Conservation (phyloP, 2,113 vertebrate genomes). For the Deroptyus accipitrinus region DNA sequence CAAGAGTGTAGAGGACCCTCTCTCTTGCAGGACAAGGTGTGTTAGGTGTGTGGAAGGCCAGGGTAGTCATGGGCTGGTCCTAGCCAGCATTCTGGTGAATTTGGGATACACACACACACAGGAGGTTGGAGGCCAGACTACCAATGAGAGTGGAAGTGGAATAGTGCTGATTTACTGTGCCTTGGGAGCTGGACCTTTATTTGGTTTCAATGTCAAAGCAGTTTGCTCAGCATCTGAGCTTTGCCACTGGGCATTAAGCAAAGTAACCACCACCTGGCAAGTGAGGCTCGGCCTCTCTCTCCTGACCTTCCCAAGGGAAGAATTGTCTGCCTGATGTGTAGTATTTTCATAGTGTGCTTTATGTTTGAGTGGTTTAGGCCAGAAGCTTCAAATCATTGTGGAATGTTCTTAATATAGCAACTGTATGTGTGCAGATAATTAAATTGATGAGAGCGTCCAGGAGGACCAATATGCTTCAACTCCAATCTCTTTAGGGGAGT, state of each 20-base stretch:
- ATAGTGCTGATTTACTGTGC: neutral
- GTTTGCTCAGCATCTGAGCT: neutral
- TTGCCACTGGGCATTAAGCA: neutral
- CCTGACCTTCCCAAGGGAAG: conserved; percentile 5
- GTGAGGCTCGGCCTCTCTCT: neutral
- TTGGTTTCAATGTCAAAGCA: neutral
- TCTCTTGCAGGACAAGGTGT: neutral
- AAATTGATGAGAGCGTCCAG: neutral
- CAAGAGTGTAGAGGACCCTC: neutral
- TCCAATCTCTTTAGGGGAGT: neutral
- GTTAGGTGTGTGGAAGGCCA: neutral
- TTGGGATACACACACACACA: neutral
- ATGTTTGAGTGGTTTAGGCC: neutral
- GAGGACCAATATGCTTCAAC: neutral
- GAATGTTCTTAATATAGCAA: neutral
- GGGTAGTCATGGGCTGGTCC: neutral
- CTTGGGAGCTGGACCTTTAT: neutral
- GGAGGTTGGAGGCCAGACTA: neutral
- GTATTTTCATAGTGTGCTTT: neutral
- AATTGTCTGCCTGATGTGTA: neutral
- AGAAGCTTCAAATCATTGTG: neutral
- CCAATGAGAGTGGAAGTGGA: neutral
- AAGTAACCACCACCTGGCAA: neutral
- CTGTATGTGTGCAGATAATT: neutral
- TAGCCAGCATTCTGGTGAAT: neutral